Percentiles rank a stretch among this genome's conserved stretches.
Evolutionary conservation across 2,797 vertebrate genomes (phyloP).

Genomic region (Lagodon rhomboides): DNA sequence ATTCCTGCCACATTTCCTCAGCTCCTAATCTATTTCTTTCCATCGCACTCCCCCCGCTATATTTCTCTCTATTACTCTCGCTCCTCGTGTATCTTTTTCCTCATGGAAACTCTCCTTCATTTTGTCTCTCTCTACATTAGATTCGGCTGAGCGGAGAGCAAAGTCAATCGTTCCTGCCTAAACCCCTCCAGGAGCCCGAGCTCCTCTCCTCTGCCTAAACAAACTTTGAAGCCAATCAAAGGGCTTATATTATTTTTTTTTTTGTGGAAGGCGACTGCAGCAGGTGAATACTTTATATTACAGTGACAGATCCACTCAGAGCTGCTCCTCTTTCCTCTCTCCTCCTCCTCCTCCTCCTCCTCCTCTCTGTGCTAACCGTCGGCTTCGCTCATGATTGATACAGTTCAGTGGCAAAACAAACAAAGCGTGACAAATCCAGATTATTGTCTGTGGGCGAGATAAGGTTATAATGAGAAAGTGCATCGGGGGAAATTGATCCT

Average conservation of each 20-base stretch:
- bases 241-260: constrained; percentile 70
- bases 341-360: constrained; percentile 25
- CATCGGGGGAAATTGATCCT: constrained; percentile 85
- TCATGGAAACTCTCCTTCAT: constrained; percentile 56
- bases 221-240: constrained; percentile 82
- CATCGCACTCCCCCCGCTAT: constrained; percentile 40
- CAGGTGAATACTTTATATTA: constrained; percentile 75
- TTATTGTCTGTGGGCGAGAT: constrained; percentile 86
- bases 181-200: constrained; percentile 68
- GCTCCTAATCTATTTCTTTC: constrained; percentile 55
- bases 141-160: constrained; percentile 72
- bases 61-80: constrained; percentile 57
- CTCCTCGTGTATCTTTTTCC: constrained; percentile 55
- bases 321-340: constrained; percentile 26
- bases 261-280: constrained; percentile 54
- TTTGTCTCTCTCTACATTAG: constrained; percentile 68
- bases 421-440: constrained; percentile 87
- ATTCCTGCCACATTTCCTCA: constrained; percentile 68
- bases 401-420: constrained; percentile 83
- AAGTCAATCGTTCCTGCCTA: constrained; percentile 70
- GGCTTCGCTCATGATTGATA: constrained; percentile 77
- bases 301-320: constrained; percentile 58
- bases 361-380: constrained; percentile 53
- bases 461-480: constrained; percentile 88
- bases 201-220: constrained; percentile 73